Conservation (phyloP, 2,797 vertebrate genomes). For the Clarias platycephalus region DNA sequence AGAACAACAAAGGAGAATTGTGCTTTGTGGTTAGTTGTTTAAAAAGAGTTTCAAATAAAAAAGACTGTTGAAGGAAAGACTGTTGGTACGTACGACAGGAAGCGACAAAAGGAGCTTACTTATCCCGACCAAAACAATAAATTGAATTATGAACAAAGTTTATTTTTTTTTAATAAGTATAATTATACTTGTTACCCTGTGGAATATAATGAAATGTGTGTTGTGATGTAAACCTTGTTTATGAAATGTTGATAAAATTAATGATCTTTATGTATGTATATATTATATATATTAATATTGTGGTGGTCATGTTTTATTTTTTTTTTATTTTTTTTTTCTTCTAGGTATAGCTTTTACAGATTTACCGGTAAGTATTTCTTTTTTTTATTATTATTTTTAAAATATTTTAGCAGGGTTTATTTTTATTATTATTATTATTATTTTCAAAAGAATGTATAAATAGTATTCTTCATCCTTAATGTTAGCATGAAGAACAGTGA, state of each 20-base stretch:
- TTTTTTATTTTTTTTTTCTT: not conserved
- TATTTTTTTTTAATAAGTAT: not conserved
- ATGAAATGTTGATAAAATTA: not conserved
- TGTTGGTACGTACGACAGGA: not conserved
- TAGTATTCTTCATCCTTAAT: not conserved
- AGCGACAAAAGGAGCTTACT: not conserved
- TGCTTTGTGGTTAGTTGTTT: not conserved
- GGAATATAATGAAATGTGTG: not conserved
- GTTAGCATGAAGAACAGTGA: not conserved
- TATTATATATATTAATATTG: not conserved
- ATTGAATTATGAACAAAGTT: not conserved
- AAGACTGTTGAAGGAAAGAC: not conserved
- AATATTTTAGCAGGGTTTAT: not conserved
- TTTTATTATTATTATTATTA: no score
- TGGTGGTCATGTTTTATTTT: no score
- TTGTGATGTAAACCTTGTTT: not conserved
- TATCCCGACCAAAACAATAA: not conserved
- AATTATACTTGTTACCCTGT: not conserved
- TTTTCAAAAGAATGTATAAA: not conserved
- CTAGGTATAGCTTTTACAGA: slow-evolving; percentile 98
- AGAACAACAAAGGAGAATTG: not conserved
- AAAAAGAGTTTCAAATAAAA: not conserved
- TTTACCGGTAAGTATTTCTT: slow-evolving; percentile 88
- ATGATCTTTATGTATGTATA: not conserved
- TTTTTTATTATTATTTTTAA: not conserved